Evolutionary conservation across 2,113 vertebrate species (phyloP), one percentile per base, ranked within the genome.

Genomic region (Scalopus aquaticus): DNA sequence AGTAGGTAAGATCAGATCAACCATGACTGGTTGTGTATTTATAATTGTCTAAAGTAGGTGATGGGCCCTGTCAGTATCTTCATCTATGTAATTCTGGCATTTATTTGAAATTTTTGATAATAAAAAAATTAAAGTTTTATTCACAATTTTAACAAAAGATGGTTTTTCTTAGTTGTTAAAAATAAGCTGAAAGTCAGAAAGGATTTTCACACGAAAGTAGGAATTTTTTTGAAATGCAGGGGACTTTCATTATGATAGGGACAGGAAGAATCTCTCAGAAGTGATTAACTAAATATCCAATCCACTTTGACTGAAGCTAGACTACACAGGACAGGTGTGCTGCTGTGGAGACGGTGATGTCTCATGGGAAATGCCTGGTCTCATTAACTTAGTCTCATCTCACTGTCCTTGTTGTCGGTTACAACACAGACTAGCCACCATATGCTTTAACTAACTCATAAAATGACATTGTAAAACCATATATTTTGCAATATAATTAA

Each of bases 401-500:
- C 22, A 42, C 62, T 64, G 24, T 51, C 30, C n/a, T 16, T 30
- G 4, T 49, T 44, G 73, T 19, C n/a, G 24, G 56, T 69, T 37
- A 74, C 49, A 67, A 35, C 1, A 74, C n/a, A 79, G 30, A n/a
- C 30, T 32, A 26, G n/a, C 20, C 46, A 81, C 78, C 49, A 17
- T 49, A 32, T 82, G 65, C 74, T 90, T 88, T 70, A 94, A 80
- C 10, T 69, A 81, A 74, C 9, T 70, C 82, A 70, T 32, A 88
- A 74, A 8, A 77, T 37, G 49, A 44, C 65, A 94, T 30, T 84
- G 28, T 20, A 44, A 95, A 94, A 77, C 17, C 37, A 46, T 3
- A 54, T 22, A 67, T 87, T 95, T 91, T 93, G 39, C 49, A 80
- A 64, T 20, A 7, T 65, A 72, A 91, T 86, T 74, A 86, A 94